Percentiles rank a stretch among this genome's conserved stretches.
These are phyloP conservation scores for Chaetophractus vellerosus DNA, from an alignment of 2,797 vertebrate genomes.

Conservation along the genomic window DNA sequence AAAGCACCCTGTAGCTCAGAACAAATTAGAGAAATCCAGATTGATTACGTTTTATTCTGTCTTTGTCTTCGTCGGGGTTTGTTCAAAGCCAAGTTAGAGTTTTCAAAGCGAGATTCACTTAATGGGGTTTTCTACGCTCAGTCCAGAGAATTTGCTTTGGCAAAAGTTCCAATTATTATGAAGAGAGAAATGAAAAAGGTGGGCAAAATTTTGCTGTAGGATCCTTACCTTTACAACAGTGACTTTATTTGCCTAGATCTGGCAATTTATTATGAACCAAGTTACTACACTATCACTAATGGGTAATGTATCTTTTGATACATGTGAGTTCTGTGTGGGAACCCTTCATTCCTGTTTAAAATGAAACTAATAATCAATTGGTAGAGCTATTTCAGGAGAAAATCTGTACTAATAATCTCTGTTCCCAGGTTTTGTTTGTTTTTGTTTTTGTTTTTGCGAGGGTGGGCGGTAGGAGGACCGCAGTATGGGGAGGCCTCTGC, in stretches of 20 bases:
- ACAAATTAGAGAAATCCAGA: constrained; percentile 71
- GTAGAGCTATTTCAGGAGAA: background rate
- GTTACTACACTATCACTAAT: background rate
- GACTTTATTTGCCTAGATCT: background rate
- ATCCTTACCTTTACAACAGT: background rate
- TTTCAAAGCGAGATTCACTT: constrained; percentile 65
- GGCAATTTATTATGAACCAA: constrained; percentile 26
- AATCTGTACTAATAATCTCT: background rate
- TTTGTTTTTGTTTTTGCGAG: background rate
- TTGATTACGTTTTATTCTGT: constrained; percentile 69
- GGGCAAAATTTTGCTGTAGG: background rate
- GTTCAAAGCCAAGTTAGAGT: constrained; percentile 59
- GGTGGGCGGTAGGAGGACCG: too few species aligned
- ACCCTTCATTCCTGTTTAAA: background rate
- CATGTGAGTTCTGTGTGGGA: background rate
- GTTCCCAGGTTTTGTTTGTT: background rate
- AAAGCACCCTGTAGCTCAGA: constrained; percentile 68
- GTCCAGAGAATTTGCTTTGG: constrained; percentile 59
- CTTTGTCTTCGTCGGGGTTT: constrained; percentile 67
- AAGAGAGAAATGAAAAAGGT: constrained; percentile 6
- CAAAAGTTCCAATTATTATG: constrained; percentile 41
- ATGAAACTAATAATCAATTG: background rate
- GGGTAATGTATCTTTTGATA: background rate
- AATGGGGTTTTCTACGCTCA: background rate
- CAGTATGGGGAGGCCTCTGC: background rate